phyloP scores from a whole-genome alignment of 2,888 invertebrate species.

The Metalampra italica region DNA sequence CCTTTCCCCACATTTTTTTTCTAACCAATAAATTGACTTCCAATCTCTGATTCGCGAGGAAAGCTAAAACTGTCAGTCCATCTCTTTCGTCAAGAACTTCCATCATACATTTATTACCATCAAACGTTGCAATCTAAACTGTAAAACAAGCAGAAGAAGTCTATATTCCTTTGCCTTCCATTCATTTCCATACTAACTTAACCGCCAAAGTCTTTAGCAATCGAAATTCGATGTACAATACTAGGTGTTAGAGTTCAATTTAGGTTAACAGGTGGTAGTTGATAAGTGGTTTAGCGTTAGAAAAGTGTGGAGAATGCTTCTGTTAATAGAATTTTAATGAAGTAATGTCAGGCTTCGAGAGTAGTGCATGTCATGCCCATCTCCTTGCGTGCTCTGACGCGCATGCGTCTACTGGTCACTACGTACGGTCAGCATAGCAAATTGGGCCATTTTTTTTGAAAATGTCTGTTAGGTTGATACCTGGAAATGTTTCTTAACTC shows the following conservation, averaged over 20 bases:
- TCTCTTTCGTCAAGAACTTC: conserved; percentile 41
- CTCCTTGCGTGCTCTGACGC: conserved; percentile 66
- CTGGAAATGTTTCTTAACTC: too few species aligned
- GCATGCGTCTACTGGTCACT: conserved; percentile 38
- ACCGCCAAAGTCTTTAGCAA: not conserved
- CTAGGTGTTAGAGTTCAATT: conserved; percentile 20
- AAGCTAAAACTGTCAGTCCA: conserved; percentile 46
- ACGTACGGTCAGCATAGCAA: conserved; percentile 38
- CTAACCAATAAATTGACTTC: conserved; percentile 53
- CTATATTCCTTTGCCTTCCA: conserved; percentile 12
- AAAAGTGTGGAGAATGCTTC: conserved; percentile 66
- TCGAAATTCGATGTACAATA: conserved; percentile 12
- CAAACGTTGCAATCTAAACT: conserved; percentile 23
- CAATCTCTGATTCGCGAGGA: conserved; percentile 51
- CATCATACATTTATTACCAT: conserved; percentile 35
- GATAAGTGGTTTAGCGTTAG: conserved; percentile 16
- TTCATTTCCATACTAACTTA: conserved; percentile 7
- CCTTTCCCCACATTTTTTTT: conserved; percentile 35
- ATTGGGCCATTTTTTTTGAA: conserved; percentile 21
- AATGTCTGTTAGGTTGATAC: too few species aligned
- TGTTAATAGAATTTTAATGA: conserved; percentile 78
- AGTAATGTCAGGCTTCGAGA: conserved; percentile 70
- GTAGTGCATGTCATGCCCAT: conserved; percentile 73
- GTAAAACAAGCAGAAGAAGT: conserved; percentile 14
- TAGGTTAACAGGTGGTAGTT: conserved; percentile 9